Evolutionary conservation across 2,888 invertebrate genomes (phyloP).

Genomic region (Thelaira solivaga): DNA sequence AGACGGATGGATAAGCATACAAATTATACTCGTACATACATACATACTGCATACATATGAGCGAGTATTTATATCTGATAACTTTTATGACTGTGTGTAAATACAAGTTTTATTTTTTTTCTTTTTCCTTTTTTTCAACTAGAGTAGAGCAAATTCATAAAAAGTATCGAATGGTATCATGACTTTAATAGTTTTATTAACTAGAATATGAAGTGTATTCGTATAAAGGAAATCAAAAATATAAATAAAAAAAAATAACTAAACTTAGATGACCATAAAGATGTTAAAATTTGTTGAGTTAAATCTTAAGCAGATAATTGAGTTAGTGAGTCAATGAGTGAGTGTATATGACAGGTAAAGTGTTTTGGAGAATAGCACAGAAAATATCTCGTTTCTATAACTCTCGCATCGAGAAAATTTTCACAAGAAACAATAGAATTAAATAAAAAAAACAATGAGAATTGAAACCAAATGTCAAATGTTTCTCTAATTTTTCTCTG

Average conservation of each 20-base stretch:
- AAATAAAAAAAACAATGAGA: too few relatives aligned
- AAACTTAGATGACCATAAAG: slow-evolving; percentile 46
- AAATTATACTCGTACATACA: too few relatives aligned
- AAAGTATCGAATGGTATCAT: slow-evolving; percentile 40
- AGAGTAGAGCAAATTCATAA: slow-evolving; percentile 26
- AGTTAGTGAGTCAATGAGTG: too few relatives aligned
- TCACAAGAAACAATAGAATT: too few relatives aligned
- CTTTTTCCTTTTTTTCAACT: slow-evolving; percentile 1
- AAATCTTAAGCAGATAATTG: slow-evolving; percentile 22
- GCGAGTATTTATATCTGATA: neutral
- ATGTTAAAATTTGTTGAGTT: slow-evolving; percentile 52
- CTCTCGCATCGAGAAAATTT: too few relatives aligned
- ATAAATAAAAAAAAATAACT: neutral
- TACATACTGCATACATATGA: too few relatives aligned
- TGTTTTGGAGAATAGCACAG: too few relatives aligned
- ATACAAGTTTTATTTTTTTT: neutral
- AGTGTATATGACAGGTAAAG: slow-evolving; percentile 23
- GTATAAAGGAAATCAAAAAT: slow-evolving; percentile 12
- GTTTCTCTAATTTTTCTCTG: too few relatives aligned
- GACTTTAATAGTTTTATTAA: slow-evolving; percentile 39
- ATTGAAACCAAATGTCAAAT: too few relatives aligned
- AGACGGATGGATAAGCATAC: too few relatives aligned
- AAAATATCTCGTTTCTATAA: too few relatives aligned
- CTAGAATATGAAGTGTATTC: slow-evolving; percentile 33
- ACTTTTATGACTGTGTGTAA: neutral